Conservation (phyloP, 1,140 invertebrate species). For the Drosophila truncata region DNA sequence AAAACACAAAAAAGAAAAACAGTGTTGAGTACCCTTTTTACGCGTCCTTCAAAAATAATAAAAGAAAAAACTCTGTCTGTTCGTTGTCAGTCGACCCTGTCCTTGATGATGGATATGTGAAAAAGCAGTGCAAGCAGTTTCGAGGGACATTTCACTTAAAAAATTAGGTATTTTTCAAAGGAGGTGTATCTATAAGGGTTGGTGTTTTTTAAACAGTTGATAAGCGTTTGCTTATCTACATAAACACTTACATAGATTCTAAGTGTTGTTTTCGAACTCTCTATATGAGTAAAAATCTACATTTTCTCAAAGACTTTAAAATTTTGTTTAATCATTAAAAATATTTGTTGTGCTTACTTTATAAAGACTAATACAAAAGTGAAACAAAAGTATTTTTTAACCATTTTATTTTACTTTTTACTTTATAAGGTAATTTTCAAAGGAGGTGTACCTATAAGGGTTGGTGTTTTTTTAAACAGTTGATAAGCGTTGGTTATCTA, state of each 20-base stretch:
- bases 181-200: background rate
- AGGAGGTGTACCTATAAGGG: background rate
- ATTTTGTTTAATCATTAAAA: background rate
- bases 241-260: background rate
- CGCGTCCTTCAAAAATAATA: background rate
- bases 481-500: background rate
- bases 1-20: constrained; percentile 7
- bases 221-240: too few relatives aligned
- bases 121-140: background rate
- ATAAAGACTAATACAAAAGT: too few relatives aligned
- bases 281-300: too few relatives aligned
- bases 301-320: background rate
- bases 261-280: too few relatives aligned
- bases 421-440: background rate
- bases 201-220: background rate
- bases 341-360: background rate
- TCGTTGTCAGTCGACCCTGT: constrained; percentile 1
- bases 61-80: background rate
- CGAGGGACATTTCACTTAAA: background rate
- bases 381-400: too few relatives aligned
- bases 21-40: background rate
- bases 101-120: background rate
- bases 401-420: too few relatives aligned
- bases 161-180: background rate
- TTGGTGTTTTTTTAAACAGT: background rate